Percentiles rank a stretch among this genome's conserved stretches.
Conservation (phyloP, 2,888 invertebrate species). For the Drosophila quasianomalipes region DNA sequence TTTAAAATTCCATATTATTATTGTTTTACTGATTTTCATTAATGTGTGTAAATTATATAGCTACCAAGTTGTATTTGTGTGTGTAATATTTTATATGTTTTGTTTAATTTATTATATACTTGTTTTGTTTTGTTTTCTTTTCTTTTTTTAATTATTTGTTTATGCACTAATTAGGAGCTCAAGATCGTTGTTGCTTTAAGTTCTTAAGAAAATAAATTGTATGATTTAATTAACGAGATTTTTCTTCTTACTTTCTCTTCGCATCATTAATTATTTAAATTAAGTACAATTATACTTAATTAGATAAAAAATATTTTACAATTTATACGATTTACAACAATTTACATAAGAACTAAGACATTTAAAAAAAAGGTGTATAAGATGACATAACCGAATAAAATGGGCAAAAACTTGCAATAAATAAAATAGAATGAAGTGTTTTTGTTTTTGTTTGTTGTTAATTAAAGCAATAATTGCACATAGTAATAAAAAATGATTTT, state of each 20-base stretch:
- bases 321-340: conserved; percentile 73
- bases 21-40: conserved; percentile 29
- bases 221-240: conserved; percentile 70
- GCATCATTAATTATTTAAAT: conserved; percentile 63
- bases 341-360: conserved; percentile 72
- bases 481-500: conserved; percentile 42
- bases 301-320: conserved; percentile 72
- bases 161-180: conserved; percentile 81
- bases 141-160: conserved; percentile 49
- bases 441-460: conserved; percentile 4
- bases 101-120: conserved; percentile 30
- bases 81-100: conserved; percentile 34
- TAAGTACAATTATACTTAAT: conserved; percentile 81
- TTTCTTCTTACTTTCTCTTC: conserved; percentile 19
- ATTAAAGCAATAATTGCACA: conserved; percentile 79
- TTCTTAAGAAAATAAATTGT: conserved; percentile 71
- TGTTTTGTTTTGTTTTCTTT: not conserved
- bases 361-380: conserved; percentile 28
- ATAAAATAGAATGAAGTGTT: conserved; percentile 56
- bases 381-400: conserved; percentile 39
- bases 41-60: conserved; percentile 69
- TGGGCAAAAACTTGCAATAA: conserved; percentile 60
- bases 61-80: conserved; percentile 71
- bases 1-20: conserved; percentile 48
- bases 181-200: conserved; percentile 80